A percentile compares a stretch with the other conserved stretches of the same genome.
phyloP scores from a whole-genome alignment of 1,140 invertebrate species.

The Danaus plexippus region DNA sequence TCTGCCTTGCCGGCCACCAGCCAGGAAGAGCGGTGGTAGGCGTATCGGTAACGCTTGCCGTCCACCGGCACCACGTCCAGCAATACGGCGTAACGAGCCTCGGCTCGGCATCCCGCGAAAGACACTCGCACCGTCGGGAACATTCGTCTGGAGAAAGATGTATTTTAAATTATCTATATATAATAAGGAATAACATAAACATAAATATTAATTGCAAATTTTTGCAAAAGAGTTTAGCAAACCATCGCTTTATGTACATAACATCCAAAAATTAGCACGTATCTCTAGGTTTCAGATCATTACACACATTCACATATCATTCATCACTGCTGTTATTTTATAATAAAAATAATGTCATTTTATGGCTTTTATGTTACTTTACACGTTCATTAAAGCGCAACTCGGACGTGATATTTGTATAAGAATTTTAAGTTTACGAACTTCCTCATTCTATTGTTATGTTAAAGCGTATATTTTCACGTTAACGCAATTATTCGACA shows the following conservation, averaged over 20 bases:
- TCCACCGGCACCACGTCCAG: constrained; percentile 98
- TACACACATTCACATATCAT: too few species aligned
- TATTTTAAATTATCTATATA: too few species aligned
- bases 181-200: too few species aligned
- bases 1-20: constrained; percentile 98
- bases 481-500: constrained; percentile 67
- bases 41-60: constrained; percentile 98
- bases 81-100: constrained; percentile 87
- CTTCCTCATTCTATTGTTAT: constrained; percentile 55
- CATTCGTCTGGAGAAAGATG: constrained; percentile 84
- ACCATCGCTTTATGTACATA: too few species aligned
- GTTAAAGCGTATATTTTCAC: constrained; percentile 63
- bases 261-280: too few species aligned
- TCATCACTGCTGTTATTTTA: too few species aligned
- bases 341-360: too few species aligned
- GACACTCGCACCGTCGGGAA: constrained; percentile 97
- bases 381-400: constrained; percentile 6
- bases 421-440: constrained; percentile 27
- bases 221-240: too few species aligned
- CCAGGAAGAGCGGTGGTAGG: constrained; percentile 98
- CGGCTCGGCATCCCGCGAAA: constrained; percentile 80
- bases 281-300: too few species aligned
- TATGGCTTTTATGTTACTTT: constrained; percentile 1
- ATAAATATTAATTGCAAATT: too few species aligned
- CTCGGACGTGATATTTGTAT: constrained; percentile 6